Evolutionary conservation across 2,888 invertebrate genomes (phyloP).

Genomic region (Autographa pulchrina): DNA sequence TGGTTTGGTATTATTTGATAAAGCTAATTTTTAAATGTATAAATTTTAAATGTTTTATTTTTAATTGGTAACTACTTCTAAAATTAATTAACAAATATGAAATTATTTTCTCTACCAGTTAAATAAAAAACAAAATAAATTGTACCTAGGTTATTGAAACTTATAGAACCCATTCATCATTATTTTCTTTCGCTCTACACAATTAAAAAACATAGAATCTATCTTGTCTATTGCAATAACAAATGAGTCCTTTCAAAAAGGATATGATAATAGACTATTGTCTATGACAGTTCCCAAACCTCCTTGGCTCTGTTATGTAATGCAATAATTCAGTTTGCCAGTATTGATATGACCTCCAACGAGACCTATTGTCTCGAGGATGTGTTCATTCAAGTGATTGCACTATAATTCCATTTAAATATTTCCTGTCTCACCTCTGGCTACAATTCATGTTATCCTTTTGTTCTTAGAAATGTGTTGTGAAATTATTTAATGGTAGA

Average conservation of each 20-base stretch:
- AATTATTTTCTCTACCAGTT: too few species aligned
- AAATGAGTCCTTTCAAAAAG: background rate
- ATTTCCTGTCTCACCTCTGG: slow-evolving; percentile 35
- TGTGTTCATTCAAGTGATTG: slow-evolving; percentile 62
- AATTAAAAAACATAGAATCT: background rate
- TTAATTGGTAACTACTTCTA: too few species aligned
- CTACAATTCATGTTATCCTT: background rate
- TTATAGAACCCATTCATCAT: background rate
- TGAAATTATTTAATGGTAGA: background rate
- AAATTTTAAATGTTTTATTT: too few species aligned
- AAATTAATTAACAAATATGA: background rate
- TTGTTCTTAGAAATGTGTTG: background rate
- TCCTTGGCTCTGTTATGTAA: slow-evolving; percentile 34
- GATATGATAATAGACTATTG: background rate
- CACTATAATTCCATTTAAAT: slow-evolving; percentile 54
- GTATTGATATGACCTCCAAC: slow-evolving; percentile 66
- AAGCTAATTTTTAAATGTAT: too few species aligned
- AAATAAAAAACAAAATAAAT: too few species aligned
- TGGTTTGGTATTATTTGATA: too few species aligned
- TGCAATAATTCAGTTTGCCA: slow-evolving; percentile 51
- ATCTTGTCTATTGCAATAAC: background rate
- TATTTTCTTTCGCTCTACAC: background rate
- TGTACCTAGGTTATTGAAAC: too few species aligned
- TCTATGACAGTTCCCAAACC: slow-evolving; percentile 6
- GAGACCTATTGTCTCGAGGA: slow-evolving; percentile 58